phyloP scores from a whole-genome alignment of 1,140 invertebrate species.

The Saccostrea glomerata region DNA sequence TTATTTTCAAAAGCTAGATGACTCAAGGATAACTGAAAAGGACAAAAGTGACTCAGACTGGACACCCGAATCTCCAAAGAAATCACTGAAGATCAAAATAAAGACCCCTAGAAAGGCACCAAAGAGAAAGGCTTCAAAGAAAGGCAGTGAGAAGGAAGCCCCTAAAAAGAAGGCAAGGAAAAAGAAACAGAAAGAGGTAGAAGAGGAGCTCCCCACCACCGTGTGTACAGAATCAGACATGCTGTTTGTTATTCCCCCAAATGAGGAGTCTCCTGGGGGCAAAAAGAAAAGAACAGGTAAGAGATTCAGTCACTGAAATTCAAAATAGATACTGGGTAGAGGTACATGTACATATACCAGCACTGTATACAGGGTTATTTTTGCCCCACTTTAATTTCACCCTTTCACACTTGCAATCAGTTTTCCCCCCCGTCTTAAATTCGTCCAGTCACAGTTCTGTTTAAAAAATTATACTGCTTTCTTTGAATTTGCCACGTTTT shows the following conservation, averaged over 20 bases:
- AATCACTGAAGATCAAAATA: constrained; percentile 10
- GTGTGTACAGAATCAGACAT: constrained; percentile 4
- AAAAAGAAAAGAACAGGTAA: constrained; percentile 26
- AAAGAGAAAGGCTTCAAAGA: not conserved
- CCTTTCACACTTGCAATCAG: no score
- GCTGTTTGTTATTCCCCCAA: not conserved
- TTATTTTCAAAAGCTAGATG: constrained; percentile 9
- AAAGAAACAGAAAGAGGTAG: not conserved
- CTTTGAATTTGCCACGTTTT: no score
- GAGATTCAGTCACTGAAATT: not conserved
- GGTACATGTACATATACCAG: no score
- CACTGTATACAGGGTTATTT: no score
- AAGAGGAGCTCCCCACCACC: not conserved
- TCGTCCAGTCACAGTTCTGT: no score
- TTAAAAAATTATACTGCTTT: no score
- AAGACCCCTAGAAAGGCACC: not conserved
- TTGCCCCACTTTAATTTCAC: no score
- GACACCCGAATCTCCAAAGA: not conserved
- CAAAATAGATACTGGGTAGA: no score
- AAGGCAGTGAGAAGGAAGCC: not conserved
- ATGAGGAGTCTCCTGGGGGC: not conserved
- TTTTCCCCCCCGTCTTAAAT: no score
- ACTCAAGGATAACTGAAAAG: not conserved
- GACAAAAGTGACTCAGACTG: not conserved
- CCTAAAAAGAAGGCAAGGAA: constrained; percentile 8